These are phyloP conservation scores for Lymantria monacha DNA, from an alignment of 2,888 invertebrate species.

Conservation along the genomic window DNA sequence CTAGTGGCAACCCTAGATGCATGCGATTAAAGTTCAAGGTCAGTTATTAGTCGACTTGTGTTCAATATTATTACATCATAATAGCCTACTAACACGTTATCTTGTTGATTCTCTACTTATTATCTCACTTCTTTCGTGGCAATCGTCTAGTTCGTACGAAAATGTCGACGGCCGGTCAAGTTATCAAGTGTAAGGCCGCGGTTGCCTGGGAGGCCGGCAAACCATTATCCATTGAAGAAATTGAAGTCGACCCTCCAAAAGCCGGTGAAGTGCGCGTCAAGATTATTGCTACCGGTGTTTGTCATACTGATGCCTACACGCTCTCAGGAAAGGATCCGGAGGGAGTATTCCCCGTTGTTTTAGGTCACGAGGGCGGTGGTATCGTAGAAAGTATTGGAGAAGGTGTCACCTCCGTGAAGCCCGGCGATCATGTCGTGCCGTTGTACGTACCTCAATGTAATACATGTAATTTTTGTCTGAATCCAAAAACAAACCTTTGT, in stretches of 20 bases:
- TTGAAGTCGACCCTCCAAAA: constrained; percentile 97
- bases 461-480: constrained; percentile 97
- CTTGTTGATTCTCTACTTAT: not conserved
- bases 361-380: constrained; percentile 98
- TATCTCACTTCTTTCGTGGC: constrained; percentile 40
- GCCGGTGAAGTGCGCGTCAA: constrained; percentile 95
- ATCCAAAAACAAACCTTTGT: constrained; percentile 98
- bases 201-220: constrained; percentile 98
- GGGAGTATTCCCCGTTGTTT: constrained; percentile 94
- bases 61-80: not conserved
- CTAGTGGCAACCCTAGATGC: too few relatives aligned
- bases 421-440: constrained; percentile 98
- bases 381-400: constrained; percentile 98
- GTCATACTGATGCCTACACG: constrained; percentile 97
- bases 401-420: constrained; percentile 92
- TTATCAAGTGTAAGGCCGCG: constrained; percentile 96
- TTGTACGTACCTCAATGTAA: constrained; percentile 98
- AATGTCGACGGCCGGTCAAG: constrained; percentile 81
- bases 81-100: not conserved
- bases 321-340: constrained; percentile 94
- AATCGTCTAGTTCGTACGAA: constrained; percentile 32
- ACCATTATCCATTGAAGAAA: constrained; percentile 93
- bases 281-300: constrained; percentile 90
- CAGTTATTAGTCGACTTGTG: not conserved
- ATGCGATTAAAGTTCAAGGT: too few relatives aligned